phyloP scores from a whole-genome alignment of 2,797 vertebrate genomes.

The Coilia nasus region DNA sequence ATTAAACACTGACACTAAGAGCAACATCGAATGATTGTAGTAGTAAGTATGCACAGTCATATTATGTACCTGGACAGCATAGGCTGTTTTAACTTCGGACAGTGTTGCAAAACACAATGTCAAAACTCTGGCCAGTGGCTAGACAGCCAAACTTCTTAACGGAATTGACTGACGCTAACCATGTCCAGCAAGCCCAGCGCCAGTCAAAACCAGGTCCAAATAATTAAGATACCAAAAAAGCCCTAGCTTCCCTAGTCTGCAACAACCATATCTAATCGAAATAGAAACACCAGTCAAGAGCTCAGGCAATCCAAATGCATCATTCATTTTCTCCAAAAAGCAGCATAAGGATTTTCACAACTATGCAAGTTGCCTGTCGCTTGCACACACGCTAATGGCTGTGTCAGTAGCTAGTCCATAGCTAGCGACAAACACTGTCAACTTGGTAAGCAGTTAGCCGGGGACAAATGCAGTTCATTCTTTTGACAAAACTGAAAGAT shows the following conservation, averaged over 20 bases:
- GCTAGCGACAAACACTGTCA: slow-evolving; percentile 7
- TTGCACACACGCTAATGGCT: not conserved
- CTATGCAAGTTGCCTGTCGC: not conserved
- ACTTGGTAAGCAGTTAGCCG: slow-evolving; percentile 21
- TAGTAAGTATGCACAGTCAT: not conserved
- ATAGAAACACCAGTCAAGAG: not conserved
- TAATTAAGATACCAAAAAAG: not conserved
- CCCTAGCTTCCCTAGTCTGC: not conserved
- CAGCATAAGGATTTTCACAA: not conserved
- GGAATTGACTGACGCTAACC: not conserved
- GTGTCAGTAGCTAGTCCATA: not conserved
- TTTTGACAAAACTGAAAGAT: not conserved
- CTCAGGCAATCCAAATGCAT: not conserved
- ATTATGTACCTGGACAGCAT: slow-evolving; percentile 39
- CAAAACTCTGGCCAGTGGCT: slow-evolving; percentile 29
- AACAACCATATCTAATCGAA: not conserved
- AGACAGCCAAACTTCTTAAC: not conserved
- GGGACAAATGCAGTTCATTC: not conserved
- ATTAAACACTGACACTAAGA: not conserved
- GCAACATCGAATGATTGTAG: not conserved
- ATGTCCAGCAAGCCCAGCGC: not conserved
- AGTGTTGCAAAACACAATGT: slow-evolving; percentile 52
- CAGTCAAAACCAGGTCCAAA: not conserved
- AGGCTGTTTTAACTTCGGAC: not conserved
- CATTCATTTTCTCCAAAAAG: not conserved